Evolutionary conservation across 1,140 invertebrate genomes (phyloP).

Genomic region (Drosophila carrolli): DNA sequence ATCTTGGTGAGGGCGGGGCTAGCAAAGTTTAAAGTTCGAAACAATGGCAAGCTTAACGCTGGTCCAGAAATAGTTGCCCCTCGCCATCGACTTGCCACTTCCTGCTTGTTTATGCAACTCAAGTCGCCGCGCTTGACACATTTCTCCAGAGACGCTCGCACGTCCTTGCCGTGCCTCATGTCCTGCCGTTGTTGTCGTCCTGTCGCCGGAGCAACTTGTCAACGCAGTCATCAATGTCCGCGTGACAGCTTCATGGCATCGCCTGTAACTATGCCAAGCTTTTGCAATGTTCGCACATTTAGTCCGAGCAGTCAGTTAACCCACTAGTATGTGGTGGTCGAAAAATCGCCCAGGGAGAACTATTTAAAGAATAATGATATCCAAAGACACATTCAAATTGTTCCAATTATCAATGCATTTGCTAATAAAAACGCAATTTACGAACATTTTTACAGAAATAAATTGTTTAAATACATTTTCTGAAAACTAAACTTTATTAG

Average conservation of each 20-base stretch:
- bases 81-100: constrained; percentile 7
- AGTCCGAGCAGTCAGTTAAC: constrained; percentile 16
- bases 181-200: constrained; percentile 20
- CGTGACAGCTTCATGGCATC: constrained; percentile 62
- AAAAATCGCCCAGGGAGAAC: too few species aligned
- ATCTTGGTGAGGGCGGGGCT: constrained; percentile 10
- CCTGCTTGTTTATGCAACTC: constrained; percentile 76
- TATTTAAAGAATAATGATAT: too few species aligned
- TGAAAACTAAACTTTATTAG: too few species aligned
- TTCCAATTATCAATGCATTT: too few species aligned
- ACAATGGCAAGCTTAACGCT: constrained; percentile 38
- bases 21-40: constrained; percentile 59
- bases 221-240: constrained; percentile 80
- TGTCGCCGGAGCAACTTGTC: constrained; percentile 65
- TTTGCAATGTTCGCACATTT: constrained; percentile 72
- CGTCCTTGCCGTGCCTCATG: constrained; percentile 41
- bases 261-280: constrained; percentile 75
- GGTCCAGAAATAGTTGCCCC: constrained; percentile 29
- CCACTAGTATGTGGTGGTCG: background rate
- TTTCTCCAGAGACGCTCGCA: constrained; percentile 71
- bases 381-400: too few species aligned
- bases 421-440: too few species aligned
- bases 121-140: constrained; percentile 79
- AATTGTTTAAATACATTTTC: too few species aligned
- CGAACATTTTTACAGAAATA: too few species aligned